These are phyloP conservation scores for Chrysemys picta DNA, from an alignment of 2,113 vertebrate genomes.

Conservation along the genomic window DNA sequence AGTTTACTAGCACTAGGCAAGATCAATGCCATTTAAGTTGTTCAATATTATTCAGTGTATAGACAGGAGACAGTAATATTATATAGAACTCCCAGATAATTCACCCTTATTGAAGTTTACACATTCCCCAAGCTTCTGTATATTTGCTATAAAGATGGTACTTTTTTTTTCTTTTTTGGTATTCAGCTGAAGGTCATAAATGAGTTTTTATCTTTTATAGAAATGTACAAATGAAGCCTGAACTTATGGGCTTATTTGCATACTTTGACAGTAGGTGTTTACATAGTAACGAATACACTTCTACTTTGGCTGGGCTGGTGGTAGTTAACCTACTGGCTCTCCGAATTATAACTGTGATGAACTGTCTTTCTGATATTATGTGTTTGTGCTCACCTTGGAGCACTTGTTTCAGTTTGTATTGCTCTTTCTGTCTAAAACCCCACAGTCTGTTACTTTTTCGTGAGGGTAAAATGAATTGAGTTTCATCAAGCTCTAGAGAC, in stretches of 20 bases:
- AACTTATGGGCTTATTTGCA: background rate
- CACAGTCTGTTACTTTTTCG: background rate
- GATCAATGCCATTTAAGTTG: background rate
- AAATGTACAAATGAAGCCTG: background rate
- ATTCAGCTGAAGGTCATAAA: background rate
- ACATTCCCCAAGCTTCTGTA: constrained; percentile 5
- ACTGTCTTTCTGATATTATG: background rate
- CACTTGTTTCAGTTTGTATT: background rate
- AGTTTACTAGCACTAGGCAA: background rate
- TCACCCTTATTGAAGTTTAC: background rate
- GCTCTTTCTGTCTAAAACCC: background rate
- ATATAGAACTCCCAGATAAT: background rate
- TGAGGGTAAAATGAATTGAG: background rate
- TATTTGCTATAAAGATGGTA: constrained; percentile 21
- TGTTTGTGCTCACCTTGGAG: background rate
- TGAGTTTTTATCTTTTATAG: background rate
- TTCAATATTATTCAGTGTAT: fast-evolving
- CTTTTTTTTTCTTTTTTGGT: background rate
- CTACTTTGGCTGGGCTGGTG: background rate
- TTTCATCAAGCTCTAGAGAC: constrained; percentile 17
- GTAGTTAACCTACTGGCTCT: background rate
- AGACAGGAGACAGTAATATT: background rate
- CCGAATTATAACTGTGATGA: background rate
- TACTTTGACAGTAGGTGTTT: background rate
- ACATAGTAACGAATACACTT: background rate